Evolutionary conservation across 2,113 vertebrate genomes (phyloP).

Genomic region (Herpetotheres cachinnans): DNA sequence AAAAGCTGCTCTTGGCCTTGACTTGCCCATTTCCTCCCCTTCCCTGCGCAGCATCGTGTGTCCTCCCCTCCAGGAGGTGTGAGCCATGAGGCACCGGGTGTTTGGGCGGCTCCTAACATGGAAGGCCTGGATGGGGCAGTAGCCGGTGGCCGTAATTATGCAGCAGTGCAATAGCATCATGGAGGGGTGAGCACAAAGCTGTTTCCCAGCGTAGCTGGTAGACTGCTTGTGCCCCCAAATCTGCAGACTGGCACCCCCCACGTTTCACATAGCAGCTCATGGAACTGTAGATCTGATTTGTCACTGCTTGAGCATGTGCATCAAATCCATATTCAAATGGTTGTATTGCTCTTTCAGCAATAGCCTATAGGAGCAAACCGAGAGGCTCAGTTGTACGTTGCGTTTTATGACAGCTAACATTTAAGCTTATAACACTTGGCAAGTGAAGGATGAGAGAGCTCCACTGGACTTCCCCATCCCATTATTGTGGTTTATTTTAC

Average conservation of each 20-base stretch:
- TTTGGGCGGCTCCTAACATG: not conserved
- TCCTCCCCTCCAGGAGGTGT: not conserved
- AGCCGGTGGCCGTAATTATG: not conserved
- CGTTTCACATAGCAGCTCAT: not conserved
- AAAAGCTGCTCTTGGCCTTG: not conserved
- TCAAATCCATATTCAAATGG: not conserved
- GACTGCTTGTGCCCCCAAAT: not conserved
- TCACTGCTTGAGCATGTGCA: not conserved
- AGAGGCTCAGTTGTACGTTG: not conserved
- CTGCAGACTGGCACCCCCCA: not conserved
- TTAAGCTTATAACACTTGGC: not conserved
- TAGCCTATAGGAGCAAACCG: not conserved
- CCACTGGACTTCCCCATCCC: not conserved
- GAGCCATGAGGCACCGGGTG: rapidly evolving
- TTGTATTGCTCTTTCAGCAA: not conserved
- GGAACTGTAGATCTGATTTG: rapidly evolving
- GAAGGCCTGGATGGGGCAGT: not conserved
- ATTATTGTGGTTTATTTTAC: not conserved
- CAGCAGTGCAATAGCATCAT: not conserved
- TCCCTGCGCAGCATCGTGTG: rapidly evolving
- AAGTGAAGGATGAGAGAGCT: not conserved
- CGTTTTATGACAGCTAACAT: not conserved
- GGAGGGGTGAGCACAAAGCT: not conserved
- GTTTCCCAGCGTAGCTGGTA: rapidly evolving
- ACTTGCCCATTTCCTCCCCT: not conserved